Evolutionary conservation across 2,888 invertebrate genomes (phyloP).

Genomic region (Nymphalis c-album): DNA sequence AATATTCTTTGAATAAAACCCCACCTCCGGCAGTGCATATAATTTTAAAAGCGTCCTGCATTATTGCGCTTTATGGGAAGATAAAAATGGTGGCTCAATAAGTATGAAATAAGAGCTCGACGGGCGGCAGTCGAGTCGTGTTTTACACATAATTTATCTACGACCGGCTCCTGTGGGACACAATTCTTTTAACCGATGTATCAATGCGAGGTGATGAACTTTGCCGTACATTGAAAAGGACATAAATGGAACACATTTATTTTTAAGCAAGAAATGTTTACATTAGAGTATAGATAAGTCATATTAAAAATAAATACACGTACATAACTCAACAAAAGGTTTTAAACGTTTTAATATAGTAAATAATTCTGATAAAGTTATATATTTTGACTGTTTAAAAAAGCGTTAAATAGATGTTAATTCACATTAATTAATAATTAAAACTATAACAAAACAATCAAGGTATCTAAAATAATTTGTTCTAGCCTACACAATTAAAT

Average conservation of each 20-base stretch:
- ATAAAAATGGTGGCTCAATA: constrained; percentile 72
- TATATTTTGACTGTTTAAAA: too few relatives aligned
- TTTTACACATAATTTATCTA: constrained; percentile 45
- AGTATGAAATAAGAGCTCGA: constrained; percentile 63
- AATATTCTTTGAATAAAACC: constrained; percentile 40
- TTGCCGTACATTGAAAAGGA: constrained; percentile 1
- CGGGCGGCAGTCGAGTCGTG: constrained; percentile 39
- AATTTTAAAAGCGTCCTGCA: constrained; percentile 66
- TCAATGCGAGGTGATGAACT: constrained; percentile 36
- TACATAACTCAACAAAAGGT: too few relatives aligned
- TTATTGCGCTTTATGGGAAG: constrained; percentile 64
- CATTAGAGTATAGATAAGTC: background rate
- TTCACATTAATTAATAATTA: background rate
- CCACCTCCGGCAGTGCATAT: constrained; percentile 46
- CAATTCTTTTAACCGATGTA: constrained; percentile 41
- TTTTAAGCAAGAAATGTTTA: background rate
- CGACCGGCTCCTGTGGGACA: constrained; percentile 41
- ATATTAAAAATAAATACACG: too few relatives aligned
- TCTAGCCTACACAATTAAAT: background rate
- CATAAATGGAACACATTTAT: constrained; percentile 4
- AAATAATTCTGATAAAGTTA: too few relatives aligned
- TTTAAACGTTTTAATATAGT: too few relatives aligned
- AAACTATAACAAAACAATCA: background rate
- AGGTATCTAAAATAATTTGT: background rate
- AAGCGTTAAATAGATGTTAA: too few relatives aligned